A percentile compares a stretch with the other conserved stretches of the same genome.
Evolutionary conservation across 2,797 vertebrate genomes (phyloP).

Genomic region (Pseudochromis fuscus): DNA sequence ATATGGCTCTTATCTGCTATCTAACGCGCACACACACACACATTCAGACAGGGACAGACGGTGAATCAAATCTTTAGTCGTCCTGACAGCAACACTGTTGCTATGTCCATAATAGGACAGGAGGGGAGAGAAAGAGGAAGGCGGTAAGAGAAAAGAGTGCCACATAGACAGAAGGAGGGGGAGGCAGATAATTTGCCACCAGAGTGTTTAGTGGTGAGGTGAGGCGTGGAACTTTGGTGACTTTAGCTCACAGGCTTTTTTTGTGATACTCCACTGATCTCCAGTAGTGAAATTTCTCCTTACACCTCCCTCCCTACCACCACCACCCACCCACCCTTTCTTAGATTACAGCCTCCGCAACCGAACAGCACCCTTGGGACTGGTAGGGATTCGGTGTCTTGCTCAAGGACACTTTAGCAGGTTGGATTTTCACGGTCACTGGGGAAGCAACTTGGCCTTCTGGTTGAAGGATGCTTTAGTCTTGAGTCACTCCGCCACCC

Average conservation of each 20-base stretch:
- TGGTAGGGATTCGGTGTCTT: constrained; percentile 47
- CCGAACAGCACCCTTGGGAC: constrained; percentile 57
- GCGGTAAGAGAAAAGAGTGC: constrained; percentile 73
- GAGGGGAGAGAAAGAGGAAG: constrained; percentile 69
- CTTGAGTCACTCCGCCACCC: constrained; percentile 43
- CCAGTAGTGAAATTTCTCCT: constrained; percentile 47
- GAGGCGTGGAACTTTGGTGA: constrained; percentile 75
- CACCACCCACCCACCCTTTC: not conserved
- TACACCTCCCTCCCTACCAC: constrained; percentile 18
- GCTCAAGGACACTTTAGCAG: constrained; percentile 68
- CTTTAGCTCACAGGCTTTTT: constrained; percentile 68
- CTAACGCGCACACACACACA: constrained; percentile 57
- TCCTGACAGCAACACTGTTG: constrained; percentile 73
- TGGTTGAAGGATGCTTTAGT: constrained; percentile 49
- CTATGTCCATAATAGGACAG: constrained; percentile 84
- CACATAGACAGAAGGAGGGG: constrained; percentile 77
- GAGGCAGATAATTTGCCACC: constrained; percentile 77
- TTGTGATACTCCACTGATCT: constrained; percentile 63
- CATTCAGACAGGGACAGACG: constrained; percentile 68
- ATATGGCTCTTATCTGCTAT: constrained; percentile 85
- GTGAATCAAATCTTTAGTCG: constrained; percentile 79
- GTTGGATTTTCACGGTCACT: constrained; percentile 30
- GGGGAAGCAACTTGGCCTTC: constrained; percentile 49
- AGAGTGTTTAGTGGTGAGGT: constrained; percentile 74
- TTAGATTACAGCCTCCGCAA: constrained; percentile 31